Base-by-base conservation (phyloP, 2,113 vertebrate species). In the Leptobrachium leishanense region DNA sequence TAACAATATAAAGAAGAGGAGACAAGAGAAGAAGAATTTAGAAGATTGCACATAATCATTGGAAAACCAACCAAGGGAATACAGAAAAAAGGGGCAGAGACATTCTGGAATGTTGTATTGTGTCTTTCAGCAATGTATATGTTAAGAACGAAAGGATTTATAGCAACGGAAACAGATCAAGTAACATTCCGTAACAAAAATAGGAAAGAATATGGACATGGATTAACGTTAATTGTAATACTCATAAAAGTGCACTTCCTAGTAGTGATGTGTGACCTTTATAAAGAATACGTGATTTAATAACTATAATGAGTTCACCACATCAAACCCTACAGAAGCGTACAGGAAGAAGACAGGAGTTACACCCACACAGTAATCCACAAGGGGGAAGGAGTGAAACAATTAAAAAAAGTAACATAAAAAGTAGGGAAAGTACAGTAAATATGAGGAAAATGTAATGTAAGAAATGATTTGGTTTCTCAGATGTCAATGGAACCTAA, bases 331-430 rank as follows among this genome's bases (percentile, higher is more conserved):
- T 7, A 15, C 31, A 64, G 42, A 72, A 46, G 50, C 1, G 55
- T 57, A 43, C 43, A 68, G 75, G 65, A 70, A 77, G 13, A 69
- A 44, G 54, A 46, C 40, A 42, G 39, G 55, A 77, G 75, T 57
- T 77, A 77, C 55, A 41, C 68, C 31, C 68, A 65, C 76, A 31
- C 31, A 65, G n/a, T 72, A 39, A 77, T 70, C 67, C 54, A 39
- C n/a, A n/a, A 43, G 40, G 9, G 65, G 65, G 43, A 41, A 67
- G 12, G 65, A 11, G 13, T 50, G 55, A 69, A 68, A 65, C 50
- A 72, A 79, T 79, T 79, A 71, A 59, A 42, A 59, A 68, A 68
- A 66, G 65, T 67, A 76, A 68, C 50, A 40, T 76, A 42, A 76
- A 68, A 43, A 55, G 53, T 76, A 65, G 68, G 75, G 50, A 76